Percentiles rank a stretch among this genome's conserved stretches.
Conservation (phyloP, 2,888 invertebrate genomes). For the Philaethria dido region DNA sequence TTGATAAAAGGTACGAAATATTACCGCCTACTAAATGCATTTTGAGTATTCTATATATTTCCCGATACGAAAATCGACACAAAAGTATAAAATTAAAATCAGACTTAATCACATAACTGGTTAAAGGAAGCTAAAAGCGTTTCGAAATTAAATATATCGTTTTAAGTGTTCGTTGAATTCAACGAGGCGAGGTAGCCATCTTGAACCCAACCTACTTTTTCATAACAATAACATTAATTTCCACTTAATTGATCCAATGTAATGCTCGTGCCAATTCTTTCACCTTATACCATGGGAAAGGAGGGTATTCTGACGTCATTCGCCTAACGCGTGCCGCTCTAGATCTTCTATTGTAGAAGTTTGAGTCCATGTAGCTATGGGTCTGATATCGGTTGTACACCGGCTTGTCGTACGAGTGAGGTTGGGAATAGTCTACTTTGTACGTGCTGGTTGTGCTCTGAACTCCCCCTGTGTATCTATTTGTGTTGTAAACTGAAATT, state of each 20-base stretch:
- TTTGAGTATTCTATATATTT: slow-evolving; percentile 47
- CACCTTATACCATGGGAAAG: slow-evolving; percentile 92
- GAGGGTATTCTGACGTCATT: slow-evolving; percentile 79
- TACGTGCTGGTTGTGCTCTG: slow-evolving; percentile 78
- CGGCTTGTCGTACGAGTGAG: slow-evolving; percentile 73
- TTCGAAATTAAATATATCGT: slow-evolving; percentile 54
- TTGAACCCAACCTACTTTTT: slow-evolving; percentile 77
- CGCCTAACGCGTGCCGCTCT: slow-evolving; percentile 68
- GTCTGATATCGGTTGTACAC: slow-evolving; percentile 77
- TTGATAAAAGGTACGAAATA: slow-evolving; percentile 37
- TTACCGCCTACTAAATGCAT: slow-evolving; percentile 42
- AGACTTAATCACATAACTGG: slow-evolving; percentile 52
- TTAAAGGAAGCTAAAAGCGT: slow-evolving; percentile 59
- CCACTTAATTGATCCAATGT: slow-evolving; percentile 84
- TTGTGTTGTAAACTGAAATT: slow-evolving; percentile 70
- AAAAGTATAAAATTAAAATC: slow-evolving; percentile 40
- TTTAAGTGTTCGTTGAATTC: slow-evolving; percentile 67
- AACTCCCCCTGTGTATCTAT: slow-evolving; percentile 66
- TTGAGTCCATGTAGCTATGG: slow-evolving; percentile 65
- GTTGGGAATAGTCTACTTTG: slow-evolving; percentile 80
- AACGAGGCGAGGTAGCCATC: slow-evolving; percentile 69
- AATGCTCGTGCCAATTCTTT: slow-evolving; percentile 87
- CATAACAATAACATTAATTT: slow-evolving; percentile 50
- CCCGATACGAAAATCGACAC: slow-evolving; percentile 65
- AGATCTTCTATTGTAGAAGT: slow-evolving; percentile 76